Evolutionary conservation across 2,113 vertebrate genomes (phyloP), one percentile per base, ranked within the genome.

Genomic region (Lethenteron reissneri): DNA sequence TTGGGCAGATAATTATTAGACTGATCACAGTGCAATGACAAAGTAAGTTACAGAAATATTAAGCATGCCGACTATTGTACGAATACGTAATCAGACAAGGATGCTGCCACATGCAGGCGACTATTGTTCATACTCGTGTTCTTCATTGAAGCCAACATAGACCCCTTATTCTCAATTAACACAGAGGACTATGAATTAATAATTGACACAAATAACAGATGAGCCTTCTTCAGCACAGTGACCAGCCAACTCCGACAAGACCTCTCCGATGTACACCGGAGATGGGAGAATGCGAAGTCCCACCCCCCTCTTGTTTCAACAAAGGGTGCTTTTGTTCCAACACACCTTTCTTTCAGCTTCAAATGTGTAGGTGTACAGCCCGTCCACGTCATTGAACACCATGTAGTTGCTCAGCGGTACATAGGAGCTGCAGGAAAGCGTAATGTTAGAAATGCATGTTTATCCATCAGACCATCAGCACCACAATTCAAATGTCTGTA

Each of bases 341-440:
- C 84, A 74, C 73, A 95, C 89, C 88, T 92, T 97, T 72, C 85
- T 83, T 77, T 94, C 89, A 68, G 88, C 92, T 81, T 95, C 90
- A 82, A 92, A 96, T 1, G 85, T 90, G 75, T 92, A 88, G 0
- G 87, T 94, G 76, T 95, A 95, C 6, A 95, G 81, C 71, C 90
- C 88, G 56, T 94, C 90, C 10, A 84, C 88, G 70, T 95, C 90
- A 79, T 90, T 97, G 75, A 95, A 97, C 21, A 95, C 86, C 83
- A 95, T 81, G 78, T 92, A 95, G 79, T 94, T 97, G 80, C 87
- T 94, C 70, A 95, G 83, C 77, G 88, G 88, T 80, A 88, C 79
- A 72, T 89, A 97, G 69, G 89, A 86, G 78, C 90, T 95, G 79
- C 3, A 80, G 5, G 41, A 41, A 41, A 1, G 41, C 41, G 41